Percentiles rank a stretch among this genome's conserved stretches.
phyloP scores from a whole-genome alignment of 2,113 vertebrate species.

The Microcebus jonahi region DNA sequence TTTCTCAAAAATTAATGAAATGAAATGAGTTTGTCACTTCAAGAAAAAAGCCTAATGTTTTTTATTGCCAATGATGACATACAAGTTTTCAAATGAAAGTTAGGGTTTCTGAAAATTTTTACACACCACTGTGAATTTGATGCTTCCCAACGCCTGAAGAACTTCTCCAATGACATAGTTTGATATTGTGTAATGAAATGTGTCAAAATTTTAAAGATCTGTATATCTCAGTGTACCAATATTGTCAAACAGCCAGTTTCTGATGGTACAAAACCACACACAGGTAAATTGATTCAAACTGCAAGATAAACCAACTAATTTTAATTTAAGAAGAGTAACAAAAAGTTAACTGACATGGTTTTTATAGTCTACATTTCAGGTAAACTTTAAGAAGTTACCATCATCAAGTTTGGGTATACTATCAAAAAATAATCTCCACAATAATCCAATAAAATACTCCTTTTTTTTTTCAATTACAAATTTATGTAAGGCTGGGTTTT shows the following conservation, averaged over 20 bases:
- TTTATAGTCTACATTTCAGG: background rate
- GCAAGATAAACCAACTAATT: background rate
- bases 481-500: background rate
- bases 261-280: background rate
- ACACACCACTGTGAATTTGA: background rate
- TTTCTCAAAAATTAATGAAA: constrained; percentile 16
- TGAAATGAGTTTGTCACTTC: background rate
- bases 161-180: background rate
- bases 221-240: background rate
- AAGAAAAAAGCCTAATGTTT: background rate
- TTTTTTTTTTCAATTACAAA: background rate
- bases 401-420: background rate
- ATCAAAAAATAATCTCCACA: background rate
- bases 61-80: background rate
- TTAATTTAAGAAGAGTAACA: background rate
- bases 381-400: background rate
- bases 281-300: background rate
- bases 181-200: background rate
- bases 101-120: background rate
- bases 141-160: background rate
- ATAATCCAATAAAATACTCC: background rate
- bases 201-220: background rate
- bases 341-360: background rate
- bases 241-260: background rate
- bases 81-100: background rate